A percentile compares a stretch with the other conserved stretches of the same genome.
These are phyloP conservation scores for Doryteuthis pealeii DNA, from an alignment of 1,140 invertebrate species.

Conservation along the genomic window DNA sequence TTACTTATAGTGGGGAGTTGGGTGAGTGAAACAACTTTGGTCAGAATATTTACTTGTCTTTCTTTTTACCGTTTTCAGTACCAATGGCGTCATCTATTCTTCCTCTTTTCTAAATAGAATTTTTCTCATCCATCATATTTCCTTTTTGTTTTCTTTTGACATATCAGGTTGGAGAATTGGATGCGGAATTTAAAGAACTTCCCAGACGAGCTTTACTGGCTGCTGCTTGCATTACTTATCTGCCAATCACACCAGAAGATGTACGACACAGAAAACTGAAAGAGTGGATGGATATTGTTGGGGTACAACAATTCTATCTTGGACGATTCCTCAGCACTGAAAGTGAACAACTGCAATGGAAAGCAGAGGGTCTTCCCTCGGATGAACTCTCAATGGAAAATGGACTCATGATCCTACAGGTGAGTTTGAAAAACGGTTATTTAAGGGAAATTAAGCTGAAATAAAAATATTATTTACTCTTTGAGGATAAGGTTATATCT, in stretches of 20 bases:
- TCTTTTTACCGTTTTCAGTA: no score
- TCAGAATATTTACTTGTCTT: no score
- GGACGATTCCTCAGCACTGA: constrained; percentile 74
- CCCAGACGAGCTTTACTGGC: constrained; percentile 71
- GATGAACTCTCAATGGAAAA: constrained; percentile 82
- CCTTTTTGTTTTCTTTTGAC: not conserved
- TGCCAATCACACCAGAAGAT: constrained; percentile 72
- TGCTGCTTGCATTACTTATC: constrained; percentile 77
- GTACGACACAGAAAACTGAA: constrained; percentile 65
- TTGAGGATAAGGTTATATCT: no score
- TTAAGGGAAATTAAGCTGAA: no score
- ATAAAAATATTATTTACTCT: no score
- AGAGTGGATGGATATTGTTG: constrained; percentile 65
- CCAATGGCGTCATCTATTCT: no score
- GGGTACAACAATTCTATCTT: constrained; percentile 68
- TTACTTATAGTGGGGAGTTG: no score
- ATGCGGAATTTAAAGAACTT: constrained; percentile 63
- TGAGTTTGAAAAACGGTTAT: constrained; percentile 43
- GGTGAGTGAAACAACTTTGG: no score
- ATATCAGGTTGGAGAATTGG: constrained; percentile 54
- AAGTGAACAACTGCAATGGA: constrained; percentile 83
- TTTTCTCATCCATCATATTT: no score
- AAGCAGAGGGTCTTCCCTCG: constrained; percentile 78
- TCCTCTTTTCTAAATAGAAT: no score
- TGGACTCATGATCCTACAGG: constrained; percentile 76